These are phyloP conservation scores for Xiphophorus maculatus DNA, from an alignment of 2,113 vertebrate species.

Conservation along the genomic window DNA sequence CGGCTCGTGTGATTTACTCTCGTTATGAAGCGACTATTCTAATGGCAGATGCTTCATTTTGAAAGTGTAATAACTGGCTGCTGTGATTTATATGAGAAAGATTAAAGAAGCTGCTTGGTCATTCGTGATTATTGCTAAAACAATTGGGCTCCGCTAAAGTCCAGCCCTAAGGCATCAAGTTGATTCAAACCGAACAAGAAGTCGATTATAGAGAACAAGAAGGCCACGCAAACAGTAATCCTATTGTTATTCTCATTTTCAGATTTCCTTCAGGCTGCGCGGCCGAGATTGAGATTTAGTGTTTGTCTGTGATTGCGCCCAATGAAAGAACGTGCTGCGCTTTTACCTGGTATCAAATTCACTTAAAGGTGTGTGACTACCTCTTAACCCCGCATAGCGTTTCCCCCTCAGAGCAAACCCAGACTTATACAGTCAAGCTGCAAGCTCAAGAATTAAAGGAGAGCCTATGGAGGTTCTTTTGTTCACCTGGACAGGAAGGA, in stretches of 20 bases:
- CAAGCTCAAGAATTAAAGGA: conserved; percentile 30
- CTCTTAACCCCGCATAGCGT: background rate
- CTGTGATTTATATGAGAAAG: conserved; percentile 14
- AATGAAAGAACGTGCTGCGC: background rate
- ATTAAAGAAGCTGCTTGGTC: conserved; percentile 9
- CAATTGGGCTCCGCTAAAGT: conserved; percentile 1
- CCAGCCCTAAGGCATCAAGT: background rate
- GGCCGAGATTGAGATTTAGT: conserved; percentile 12
- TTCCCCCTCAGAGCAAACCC: conserved; percentile 22
- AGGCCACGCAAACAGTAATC: background rate
- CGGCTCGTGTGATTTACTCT: background rate
- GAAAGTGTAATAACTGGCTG: conserved; percentile 11
- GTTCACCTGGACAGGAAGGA: conserved; percentile 27
- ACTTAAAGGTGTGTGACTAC: background rate
- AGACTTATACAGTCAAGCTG: conserved; percentile 11
- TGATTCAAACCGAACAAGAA: conserved; percentile 30
- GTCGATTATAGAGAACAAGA: conserved; percentile 28
- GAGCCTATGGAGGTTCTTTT: conserved; percentile 21
- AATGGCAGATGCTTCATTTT: conserved; percentile 16
- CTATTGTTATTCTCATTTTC: background rate
- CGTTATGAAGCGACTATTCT: conserved; percentile 24
- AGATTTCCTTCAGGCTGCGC: background rate
- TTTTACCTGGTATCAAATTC: background rate
- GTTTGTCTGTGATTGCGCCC: background rate
- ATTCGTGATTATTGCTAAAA: conserved; percentile 36